These are phyloP conservation scores for cattle (Bos taurus) DNA, from an alignment of 2,113 vertebrate species.

Conservation along the genomic window ARS-UCD2.0 NC_037336.1:47149501-47150000, in stretches of 20 bases:
- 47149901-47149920: constrained; percentile 39
- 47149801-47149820: constrained; percentile 49
- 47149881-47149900: constrained; percentile 40
- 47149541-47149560: neutral
- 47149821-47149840: constrained; percentile 55
- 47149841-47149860: constrained; percentile 6
- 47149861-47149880: constrained; percentile 61
- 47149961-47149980: constrained; percentile 7
- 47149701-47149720: constrained; percentile 64
- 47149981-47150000: neutral
- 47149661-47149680: constrained; percentile 48
- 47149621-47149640: constrained; percentile 50
- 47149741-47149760: constrained; percentile 63
- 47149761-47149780: constrained; percentile 66
- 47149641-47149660: constrained; percentile 67
- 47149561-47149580: neutral
- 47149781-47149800: constrained; percentile 60
- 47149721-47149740: constrained; percentile 64
- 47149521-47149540: neutral
- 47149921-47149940: constrained; percentile 25
- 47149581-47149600: constrained; percentile 19
- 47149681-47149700: constrained; percentile 71
- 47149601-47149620: constrained; percentile 37
- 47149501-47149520: neutral
- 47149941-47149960: neutral